These are phyloP conservation scores for Coregonus ussuriensis DNA, from an alignment of 2,797 vertebrate species.

Conservation along the genomic window DNA sequence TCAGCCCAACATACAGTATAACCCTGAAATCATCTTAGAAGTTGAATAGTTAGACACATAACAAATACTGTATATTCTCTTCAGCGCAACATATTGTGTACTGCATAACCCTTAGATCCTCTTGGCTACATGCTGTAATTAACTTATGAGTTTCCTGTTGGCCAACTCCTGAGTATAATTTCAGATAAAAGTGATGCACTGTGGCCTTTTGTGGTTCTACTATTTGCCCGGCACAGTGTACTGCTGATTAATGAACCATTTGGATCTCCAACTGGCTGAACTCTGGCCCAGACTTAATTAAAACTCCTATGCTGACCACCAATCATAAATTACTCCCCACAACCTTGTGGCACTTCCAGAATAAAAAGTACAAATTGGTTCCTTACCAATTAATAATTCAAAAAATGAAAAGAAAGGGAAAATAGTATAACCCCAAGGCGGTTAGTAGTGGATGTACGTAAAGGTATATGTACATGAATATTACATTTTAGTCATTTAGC, in stretches of 20 bases:
- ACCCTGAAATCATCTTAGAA: too few relatives aligned
- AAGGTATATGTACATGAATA: neutral
- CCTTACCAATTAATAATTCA: slow-evolving; percentile 61
- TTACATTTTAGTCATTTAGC: neutral
- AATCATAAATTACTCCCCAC: slow-evolving; percentile 70
- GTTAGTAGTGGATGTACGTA: neutral
- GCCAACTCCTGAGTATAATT: slow-evolving; percentile 48
- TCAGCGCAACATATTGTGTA: neutral
- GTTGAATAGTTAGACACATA: too few relatives aligned
- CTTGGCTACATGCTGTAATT: slow-evolving; percentile 31
- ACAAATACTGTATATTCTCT: neutral
- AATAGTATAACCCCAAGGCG: slow-evolving; percentile 21
- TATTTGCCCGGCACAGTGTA: slow-evolving; percentile 17
- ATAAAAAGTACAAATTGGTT: slow-evolving; percentile 59
- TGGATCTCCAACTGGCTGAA: slow-evolving; percentile 60
- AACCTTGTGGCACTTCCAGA: slow-evolving; percentile 59
- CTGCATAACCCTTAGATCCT: slow-evolving; percentile 4
- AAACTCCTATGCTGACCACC: slow-evolving; percentile 62
- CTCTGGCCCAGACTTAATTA: slow-evolving; percentile 72
- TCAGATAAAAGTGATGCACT: slow-evolving; percentile 57
- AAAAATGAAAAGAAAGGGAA: slow-evolving; percentile 48
- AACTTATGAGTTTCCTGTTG: slow-evolving; percentile 42
- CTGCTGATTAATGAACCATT: slow-evolving; percentile 72
- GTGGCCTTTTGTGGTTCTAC: slow-evolving; percentile 49
- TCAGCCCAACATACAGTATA: too few relatives aligned